These are phyloP conservation scores for Aptenodytes forsteri DNA, from an alignment of 2,113 vertebrate genomes.

Conservation along the genomic window DNA sequence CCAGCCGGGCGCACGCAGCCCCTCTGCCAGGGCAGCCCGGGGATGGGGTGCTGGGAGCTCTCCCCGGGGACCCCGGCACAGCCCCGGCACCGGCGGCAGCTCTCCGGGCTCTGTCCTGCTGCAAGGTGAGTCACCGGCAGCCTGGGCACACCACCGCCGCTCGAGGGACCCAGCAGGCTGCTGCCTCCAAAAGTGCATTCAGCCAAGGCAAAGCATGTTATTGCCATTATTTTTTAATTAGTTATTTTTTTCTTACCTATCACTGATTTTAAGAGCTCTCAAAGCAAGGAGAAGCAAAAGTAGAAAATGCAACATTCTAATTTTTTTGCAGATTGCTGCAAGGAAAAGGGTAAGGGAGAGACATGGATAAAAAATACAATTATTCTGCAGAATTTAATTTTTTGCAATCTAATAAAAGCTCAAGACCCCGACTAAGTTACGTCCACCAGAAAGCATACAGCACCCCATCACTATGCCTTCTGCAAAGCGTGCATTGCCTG, in stretches of 20 bases:
- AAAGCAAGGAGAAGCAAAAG: conserved; percentile 8
- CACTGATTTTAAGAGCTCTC: conserved; percentile 10
- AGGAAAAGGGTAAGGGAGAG: not conserved
- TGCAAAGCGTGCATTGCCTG: not conserved
- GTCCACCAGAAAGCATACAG: not conserved
- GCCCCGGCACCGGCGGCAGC: not conserved
- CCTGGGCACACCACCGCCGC: not conserved
- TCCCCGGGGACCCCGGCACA: not conserved
- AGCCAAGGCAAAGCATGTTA: not conserved
- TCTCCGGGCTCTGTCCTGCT: not conserved
- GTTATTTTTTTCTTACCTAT: not conserved
- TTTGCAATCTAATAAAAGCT: conserved; percentile 5
- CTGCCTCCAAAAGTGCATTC: conserved; percentile 2
- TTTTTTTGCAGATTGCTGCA: not conserved
- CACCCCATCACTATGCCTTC: not conserved
- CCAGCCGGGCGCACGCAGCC: not conserved
- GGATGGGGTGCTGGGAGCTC: not conserved
- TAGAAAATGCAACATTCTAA: not conserved
- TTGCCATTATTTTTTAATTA: conserved; percentile 32
- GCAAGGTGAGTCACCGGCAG: conserved; percentile 56
- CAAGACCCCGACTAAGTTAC: not conserved
- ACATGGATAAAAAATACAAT: not conserved
- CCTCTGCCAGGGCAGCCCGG: not conserved
- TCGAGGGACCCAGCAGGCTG: conserved; percentile 6
- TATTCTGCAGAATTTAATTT: conserved; percentile 48